Base-by-base conservation (phyloP, 2,888 invertebrate genomes). In the Archips xylosteana region DNA sequence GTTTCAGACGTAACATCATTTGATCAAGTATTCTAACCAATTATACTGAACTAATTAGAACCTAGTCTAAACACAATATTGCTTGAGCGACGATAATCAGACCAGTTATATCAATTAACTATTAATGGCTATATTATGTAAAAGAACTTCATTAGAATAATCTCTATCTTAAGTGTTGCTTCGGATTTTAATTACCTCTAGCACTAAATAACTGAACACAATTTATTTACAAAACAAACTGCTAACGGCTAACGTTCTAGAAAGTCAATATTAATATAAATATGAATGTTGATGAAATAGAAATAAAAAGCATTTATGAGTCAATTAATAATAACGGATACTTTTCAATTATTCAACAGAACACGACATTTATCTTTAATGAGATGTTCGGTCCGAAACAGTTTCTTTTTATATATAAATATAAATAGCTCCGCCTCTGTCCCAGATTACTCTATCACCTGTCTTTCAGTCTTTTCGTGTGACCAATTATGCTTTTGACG, bases 401-500 rank as follows among this genome's bases (percentile, higher is more conserved):
- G 12, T 32, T 49, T 49, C 63, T 49, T 42, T 66, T 67, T 59
- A 69, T n/a, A 60, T n/a, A 6, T 23, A 8, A 13, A 32, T 47
- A 13, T 13, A 23, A 47, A 79, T 77, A 72, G 76, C 77, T 66
- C 71, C 72, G 80, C 78, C 85, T 86, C 86, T 85, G 86, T 85
- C 83, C 79, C 75, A 79, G 84, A 84, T 86, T 87, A 86, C 83
- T 84, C 86, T 82, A 79, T 83, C 86, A 85, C 85, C 87, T 86
- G 89, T 85, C 89, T 83, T 81, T 79, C 83, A 78, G 83, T 83
- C 87, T 87, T 87, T 90, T 87, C 89, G 85, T 88, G 88, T 87
- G 89, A 92, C 94, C 95, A 95, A 95, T 95, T 95, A 95, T 89
- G 89, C 85, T 92, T 92, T 89, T 94, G 95, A 95, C 95, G 95